Conservation (phyloP, 2,113 vertebrate species). For the Microtus richardsoni region DNA sequence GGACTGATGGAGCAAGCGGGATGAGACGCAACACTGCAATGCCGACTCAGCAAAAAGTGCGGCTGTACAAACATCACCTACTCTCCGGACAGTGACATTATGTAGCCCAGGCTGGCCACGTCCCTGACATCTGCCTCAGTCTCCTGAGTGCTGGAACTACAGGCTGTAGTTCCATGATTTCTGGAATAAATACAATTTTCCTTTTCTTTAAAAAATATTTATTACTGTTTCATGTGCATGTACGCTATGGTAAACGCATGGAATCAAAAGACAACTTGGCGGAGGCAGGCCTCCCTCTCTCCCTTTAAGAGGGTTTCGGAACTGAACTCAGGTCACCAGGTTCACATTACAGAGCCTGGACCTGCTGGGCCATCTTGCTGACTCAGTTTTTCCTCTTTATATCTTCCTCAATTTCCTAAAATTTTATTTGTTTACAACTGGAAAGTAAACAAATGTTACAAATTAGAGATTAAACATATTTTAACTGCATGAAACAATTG, state of each 20-base stretch:
- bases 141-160: background rate
- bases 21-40: background rate
- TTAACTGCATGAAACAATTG: background rate
- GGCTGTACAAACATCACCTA: background rate
- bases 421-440: slow-evolving; percentile 13
- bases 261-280: background rate
- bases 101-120: background rate
- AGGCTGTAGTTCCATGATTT: background rate
- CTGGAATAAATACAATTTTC: slow-evolving; percentile 7
- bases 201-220: background rate
- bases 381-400: background rate
- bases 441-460: slow-evolving; percentile 40
- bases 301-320: background rate
- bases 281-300: background rate
- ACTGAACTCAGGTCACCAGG: background rate
- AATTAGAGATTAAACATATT: background rate
- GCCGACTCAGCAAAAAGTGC: too few relatives aligned
- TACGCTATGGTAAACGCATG: background rate
- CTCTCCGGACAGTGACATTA: background rate
- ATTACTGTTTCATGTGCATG: background rate
- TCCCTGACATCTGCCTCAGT: background rate
- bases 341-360: background rate
- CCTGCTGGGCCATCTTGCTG: background rate
- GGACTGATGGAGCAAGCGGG: background rate
- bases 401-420: slow-evolving; percentile 37